Percentiles rank a stretch among this genome's conserved stretches.
Conservation (phyloP, 2,113 vertebrate genomes). For the Artemisiospiza belli region DNA sequence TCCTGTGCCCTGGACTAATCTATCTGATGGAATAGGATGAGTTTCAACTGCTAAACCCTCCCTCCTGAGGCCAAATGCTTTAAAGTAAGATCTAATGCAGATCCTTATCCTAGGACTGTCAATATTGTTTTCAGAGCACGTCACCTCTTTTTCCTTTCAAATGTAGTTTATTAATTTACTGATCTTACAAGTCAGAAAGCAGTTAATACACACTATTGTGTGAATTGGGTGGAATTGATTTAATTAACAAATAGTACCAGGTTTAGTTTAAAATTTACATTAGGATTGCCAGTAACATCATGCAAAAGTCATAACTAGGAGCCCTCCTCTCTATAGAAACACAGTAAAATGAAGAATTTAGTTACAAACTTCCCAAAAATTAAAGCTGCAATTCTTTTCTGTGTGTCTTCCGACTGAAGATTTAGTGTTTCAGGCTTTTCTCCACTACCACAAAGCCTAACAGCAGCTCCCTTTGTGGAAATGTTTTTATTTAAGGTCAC, state of each 20-base stretch:
- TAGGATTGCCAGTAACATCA: neutral
- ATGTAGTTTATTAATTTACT: conserved; percentile 36
- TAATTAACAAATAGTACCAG: neutral
- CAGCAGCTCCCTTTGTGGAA: neutral
- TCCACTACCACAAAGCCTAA: neutral
- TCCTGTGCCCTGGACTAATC: neutral
- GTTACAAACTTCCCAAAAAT: neutral
- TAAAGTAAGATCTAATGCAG: conserved; percentile 43
- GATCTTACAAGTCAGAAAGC: neutral
- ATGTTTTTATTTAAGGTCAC: neutral
- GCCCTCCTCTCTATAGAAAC: neutral
- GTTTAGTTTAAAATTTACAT: neutral
- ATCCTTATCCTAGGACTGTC: conserved; percentile 38
- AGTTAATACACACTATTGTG: neutral
- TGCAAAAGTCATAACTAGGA: neutral
- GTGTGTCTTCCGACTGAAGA: neutral
- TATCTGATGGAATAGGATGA: conserved; percentile 39
- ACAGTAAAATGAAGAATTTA: neutral
- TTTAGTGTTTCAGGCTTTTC: neutral
- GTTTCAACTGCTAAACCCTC: conserved; percentile 40
- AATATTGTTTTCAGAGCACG: neutral
- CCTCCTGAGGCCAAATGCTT: conserved; percentile 51
- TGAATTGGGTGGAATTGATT: neutral
- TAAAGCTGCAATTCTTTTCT: neutral
- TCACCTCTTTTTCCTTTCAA: conserved; percentile 24